phyloP scores from a whole-genome alignment of 2,113 vertebrate genomes.

The Cephalopterus ornatus region DNA sequence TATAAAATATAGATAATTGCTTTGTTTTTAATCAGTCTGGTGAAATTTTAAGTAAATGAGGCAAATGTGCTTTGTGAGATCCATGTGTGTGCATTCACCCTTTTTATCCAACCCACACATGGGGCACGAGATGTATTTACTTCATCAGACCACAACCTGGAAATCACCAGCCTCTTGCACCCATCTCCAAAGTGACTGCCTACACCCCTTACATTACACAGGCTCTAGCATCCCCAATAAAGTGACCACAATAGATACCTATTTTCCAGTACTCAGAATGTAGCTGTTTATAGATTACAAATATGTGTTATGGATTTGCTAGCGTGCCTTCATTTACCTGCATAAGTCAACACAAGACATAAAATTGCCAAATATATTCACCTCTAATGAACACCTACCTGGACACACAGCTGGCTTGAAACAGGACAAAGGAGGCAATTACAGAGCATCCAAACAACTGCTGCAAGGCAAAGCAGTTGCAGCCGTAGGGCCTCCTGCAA shows the following conservation, averaged over 20 bases:
- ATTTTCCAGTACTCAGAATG: neutral
- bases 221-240: neutral
- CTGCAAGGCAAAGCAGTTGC: neutral
- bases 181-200: neutral
- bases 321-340: neutral
- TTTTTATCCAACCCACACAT: neutral
- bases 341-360: neutral
- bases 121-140: neutral
- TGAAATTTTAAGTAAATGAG: neutral
- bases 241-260: neutral
- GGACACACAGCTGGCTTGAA: neutral
- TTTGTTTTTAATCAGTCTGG: neutral
- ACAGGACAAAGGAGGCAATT: neutral
- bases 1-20: neutral
- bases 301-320: neutral
- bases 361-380: neutral
- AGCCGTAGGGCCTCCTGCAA: accelerated
- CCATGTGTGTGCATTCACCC: neutral
- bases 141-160: neutral
- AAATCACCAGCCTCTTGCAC: neutral
- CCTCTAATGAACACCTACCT: neutral
- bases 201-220: neutral
- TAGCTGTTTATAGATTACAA: neutral
- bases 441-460: accelerated
- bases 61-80: neutral